These are phyloP conservation scores for Turritopsis rubra DNA, from an alignment of 30 jellyfish, hydroid and myxozoan genomes.

Conservation along the genomic window DNA sequence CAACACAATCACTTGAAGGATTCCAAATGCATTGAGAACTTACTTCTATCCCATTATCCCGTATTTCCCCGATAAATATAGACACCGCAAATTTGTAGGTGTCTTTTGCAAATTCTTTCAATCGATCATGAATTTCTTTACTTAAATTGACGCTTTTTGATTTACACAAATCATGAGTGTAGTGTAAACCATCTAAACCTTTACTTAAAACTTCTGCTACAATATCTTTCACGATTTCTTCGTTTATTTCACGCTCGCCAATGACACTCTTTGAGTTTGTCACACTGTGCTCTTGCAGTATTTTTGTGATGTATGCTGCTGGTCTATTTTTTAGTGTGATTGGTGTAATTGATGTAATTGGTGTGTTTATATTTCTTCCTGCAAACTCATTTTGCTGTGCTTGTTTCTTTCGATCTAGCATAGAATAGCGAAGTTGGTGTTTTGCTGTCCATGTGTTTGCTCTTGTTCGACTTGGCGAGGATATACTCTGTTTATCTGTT, in stretches of 20 bases:
- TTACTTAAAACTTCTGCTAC: constrained; percentile 4
- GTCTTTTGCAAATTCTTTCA: constrained; percentile 30
- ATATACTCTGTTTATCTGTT: not conserved
- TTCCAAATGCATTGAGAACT: constrained; percentile 84
- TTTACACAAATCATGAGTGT: constrained; percentile 46
- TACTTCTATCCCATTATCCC: constrained; percentile 70
- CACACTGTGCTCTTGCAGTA: not conserved
- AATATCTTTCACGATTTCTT: constrained; percentile 7
- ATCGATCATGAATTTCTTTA: constrained; percentile 48
- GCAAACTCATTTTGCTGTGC: not conserved
- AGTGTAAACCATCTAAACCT: constrained; percentile 20
- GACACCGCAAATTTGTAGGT: constrained; percentile 44
- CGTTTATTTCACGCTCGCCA: not conserved
- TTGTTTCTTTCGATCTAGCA: not conserved
- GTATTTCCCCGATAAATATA: constrained; percentile 60
- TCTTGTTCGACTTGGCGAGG: constrained; percentile 7
- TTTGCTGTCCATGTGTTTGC: constrained; percentile 7
- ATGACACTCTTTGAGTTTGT: not conserved
- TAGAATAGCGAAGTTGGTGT: not conserved
- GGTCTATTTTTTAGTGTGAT: not conserved
- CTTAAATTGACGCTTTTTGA: constrained; percentile 43
- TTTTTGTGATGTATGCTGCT: not conserved
- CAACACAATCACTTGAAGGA: constrained; percentile 56
- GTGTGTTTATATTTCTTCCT: not conserved
- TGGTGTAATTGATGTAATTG: not conserved